Conservation (phyloP, 2,113 vertebrate genomes). For the Sula dactylatra region DNA sequence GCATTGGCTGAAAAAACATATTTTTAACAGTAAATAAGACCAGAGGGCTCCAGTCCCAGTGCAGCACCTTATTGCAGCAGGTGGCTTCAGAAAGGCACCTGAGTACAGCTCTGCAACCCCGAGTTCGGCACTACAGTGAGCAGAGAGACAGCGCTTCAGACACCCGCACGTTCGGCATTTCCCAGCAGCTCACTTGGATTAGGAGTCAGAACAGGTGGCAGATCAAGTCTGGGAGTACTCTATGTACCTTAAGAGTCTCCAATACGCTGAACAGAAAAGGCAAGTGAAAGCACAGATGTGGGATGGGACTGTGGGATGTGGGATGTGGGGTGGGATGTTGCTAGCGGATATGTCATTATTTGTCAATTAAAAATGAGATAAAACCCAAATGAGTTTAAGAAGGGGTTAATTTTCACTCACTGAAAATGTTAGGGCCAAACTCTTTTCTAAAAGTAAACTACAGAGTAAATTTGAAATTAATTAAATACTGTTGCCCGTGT, state of each 20-base stretch:
- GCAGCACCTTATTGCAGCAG: neutral
- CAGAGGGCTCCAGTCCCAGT: neutral
- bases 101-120: neutral
- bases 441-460: neutral
- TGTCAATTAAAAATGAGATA: neutral
- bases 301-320: rapidly evolving
- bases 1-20: rapidly evolving
- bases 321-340: rapidly evolving
- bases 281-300: neutral
- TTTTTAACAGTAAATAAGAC: neutral
- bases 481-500: neutral
- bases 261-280: neutral
- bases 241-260: rapidly evolving
- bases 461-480: neutral
- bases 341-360: rapidly evolving
- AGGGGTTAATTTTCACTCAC: neutral
- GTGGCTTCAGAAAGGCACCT: neutral
- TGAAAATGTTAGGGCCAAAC: neutral
- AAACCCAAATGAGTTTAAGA: neutral
- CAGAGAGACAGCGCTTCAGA: neutral
- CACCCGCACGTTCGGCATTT: rapidly evolving
- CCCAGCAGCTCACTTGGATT: rapidly evolving
- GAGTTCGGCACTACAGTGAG: neutral
- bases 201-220: rapidly evolving
- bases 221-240: neutral